A percentile compares a stretch with the other conserved stretches of the same genome.
Conservation (phyloP, 1,140 invertebrate species). For the Ganaspis sp. region DNA sequence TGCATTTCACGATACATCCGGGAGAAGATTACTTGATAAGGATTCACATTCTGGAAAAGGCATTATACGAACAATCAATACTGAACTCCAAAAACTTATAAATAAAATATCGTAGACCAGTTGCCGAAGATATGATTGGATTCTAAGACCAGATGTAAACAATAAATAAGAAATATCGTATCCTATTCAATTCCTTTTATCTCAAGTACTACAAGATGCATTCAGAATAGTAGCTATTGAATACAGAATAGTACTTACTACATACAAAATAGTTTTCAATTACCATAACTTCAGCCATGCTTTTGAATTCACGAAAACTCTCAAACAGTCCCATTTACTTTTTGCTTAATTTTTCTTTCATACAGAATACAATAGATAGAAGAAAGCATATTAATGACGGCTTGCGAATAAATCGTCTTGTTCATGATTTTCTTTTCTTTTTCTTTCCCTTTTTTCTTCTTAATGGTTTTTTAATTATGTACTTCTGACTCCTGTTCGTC, state of each 20-base stretch:
- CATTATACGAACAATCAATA: conserved; percentile 50
- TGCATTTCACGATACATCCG: neutral
- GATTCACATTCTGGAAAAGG: conserved; percentile 37
- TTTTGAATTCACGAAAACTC: neutral
- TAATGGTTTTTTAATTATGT: no score
- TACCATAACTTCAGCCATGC: neutral
- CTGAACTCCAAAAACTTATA: conserved; percentile 39
- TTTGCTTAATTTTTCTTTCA: no score
- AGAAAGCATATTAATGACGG: no score
- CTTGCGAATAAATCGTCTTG: no score
- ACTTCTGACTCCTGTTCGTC: no score
- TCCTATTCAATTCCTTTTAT: conserved; percentile 40
- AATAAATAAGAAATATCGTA: conserved; percentile 34
- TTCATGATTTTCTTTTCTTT: no score
- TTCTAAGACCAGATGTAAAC: conserved; percentile 33
- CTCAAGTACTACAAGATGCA: neutral
- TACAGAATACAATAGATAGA: no score
- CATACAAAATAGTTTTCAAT: neutral
- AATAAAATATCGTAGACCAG: conserved; percentile 49
- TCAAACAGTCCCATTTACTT: no score
- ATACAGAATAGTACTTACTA: neutral
- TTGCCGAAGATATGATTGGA: conserved; percentile 43
- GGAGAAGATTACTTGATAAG: neutral
- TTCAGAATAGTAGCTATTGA: conserved; percentile 22
- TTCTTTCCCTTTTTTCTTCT: no score